phyloP scores from a whole-genome alignment of 1,140 invertebrate genomes.

The Neotoxoptera formosana region DNA sequence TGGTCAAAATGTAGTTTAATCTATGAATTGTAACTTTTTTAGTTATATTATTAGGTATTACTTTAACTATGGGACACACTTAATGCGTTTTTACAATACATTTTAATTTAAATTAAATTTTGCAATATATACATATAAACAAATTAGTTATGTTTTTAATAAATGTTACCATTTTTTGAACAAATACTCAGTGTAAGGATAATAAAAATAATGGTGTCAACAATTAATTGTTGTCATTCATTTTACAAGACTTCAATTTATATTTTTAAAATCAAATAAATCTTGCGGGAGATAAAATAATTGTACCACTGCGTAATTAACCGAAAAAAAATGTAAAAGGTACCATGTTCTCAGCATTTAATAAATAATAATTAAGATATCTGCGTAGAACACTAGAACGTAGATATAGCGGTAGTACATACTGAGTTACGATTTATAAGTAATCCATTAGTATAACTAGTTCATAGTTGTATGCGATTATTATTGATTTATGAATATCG shows the following conservation, averaged over 20 bases:
- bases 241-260: neutral
- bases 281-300: neutral
- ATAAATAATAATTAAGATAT: neutral
- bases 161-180: neutral
- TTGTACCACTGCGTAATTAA: neutral
- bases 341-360: neutral
- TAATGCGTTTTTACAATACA: neutral
- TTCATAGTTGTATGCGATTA: neutral
- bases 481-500: neutral
- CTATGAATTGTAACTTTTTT: neutral
- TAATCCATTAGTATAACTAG: neutral
- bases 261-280: neutral
- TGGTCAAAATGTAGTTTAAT: neutral
- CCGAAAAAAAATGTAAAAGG: neutral
- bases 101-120: neutral
- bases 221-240: neutral
- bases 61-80: neutral
- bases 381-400: neutral
- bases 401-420: neutral
- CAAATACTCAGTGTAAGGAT: neutral
- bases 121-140: neutral
- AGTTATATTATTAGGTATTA: neutral
- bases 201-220: neutral
- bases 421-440: neutral
- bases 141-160: neutral